A percentile compares a stretch with the other conserved stretches of the same genome.
These are phyloP conservation scores for Lasioglossum vierecki DNA, from an alignment of 2,888 invertebrate genomes.

Conservation along the genomic window DNA sequence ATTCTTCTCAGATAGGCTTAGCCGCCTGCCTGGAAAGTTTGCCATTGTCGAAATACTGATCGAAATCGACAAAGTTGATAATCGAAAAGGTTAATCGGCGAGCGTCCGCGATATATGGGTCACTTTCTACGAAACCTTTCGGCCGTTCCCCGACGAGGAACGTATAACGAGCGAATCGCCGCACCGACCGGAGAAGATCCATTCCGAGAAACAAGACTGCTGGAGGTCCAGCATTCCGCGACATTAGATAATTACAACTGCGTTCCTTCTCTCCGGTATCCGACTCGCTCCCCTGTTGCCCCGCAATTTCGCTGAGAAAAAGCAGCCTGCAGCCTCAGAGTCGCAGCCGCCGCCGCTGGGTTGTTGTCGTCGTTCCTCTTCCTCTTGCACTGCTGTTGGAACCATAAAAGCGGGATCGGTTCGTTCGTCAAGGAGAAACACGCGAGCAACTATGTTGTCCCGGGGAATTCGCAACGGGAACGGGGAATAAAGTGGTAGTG, in stretches of 20 bases:
- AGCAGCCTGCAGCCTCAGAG: slow-evolving; percentile 26
- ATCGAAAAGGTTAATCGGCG: slow-evolving; percentile 22
- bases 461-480: slow-evolving; percentile 1
- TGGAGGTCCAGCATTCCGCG: slow-evolving; percentile 49
- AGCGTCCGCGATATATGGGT: slow-evolving; percentile 51
- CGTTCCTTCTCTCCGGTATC: slow-evolving; percentile 19
- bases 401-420: slow-evolving; percentile 53
- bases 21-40: not conserved
- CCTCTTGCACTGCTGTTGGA: slow-evolving; percentile 46
- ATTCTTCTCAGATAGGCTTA: not conserved
- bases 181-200: not conserved
- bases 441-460: slow-evolving; percentile 4
- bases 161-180: slow-evolving; percentile 11
- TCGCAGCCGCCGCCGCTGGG: not conserved
- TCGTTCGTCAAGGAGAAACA: slow-evolving; percentile 22
- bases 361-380: slow-evolving; percentile 53
- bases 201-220: slow-evolving; percentile 53
- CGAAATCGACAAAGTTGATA: not conserved
- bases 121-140: slow-evolving; percentile 67
- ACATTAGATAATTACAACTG: slow-evolving; percentile 64
- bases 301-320: slow-evolving; percentile 51
- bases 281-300: not conserved
- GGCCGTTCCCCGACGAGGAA: slow-evolving; percentile 50
- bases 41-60: not conserved
- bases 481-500: not conserved